Evolutionary conservation across 2,113 vertebrate species (phyloP), one percentile per base, ranked within the genome.

Genomic region (Rhinichthys klamathensis): DNA sequence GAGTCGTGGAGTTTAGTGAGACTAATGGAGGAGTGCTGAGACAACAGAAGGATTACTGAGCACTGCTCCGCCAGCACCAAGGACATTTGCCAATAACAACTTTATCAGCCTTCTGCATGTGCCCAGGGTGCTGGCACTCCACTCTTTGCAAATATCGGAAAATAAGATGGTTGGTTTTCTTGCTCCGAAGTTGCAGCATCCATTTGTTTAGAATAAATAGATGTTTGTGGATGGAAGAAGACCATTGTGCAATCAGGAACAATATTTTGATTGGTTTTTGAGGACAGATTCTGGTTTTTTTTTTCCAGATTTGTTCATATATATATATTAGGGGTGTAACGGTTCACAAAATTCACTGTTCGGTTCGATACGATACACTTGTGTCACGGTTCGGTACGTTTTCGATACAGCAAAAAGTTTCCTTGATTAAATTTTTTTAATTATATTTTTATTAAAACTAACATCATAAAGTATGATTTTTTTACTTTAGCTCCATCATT

Each of bases 101-200:
- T 99, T 98, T 98, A 97, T 99, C 97, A 96, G 95, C 95, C 90
- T 93, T 92, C 74, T 95, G 92, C 96, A 97, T 93, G 94, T 88
- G 94, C 93, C 90, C 89, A 87, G 92, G 93, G 91, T 92, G 95
- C 95, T 95, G 96, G 93, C 92, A 92, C 82, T 74, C 56, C 85
- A 87, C 91, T 92, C 88, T 92, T 96, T 95, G 95, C 92, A 93
- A 92, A 89, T 94, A 91, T 94, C 93, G 90, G 94, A 93, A 96
- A 97, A 96, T 96, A 97, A 95, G 91, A 93, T 95, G 89, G 89
- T 91, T 94, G 96, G 94, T 96, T 93, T 96, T 95, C 91, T 88
- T 92, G 95, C 94, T 94, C 94, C 90, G 92, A 95, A 93, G 94
- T 93, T 94, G 93, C 93, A 92, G 94, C 92, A 72, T 70, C 44